Evolutionary conservation across 2,113 vertebrate genomes (phyloP), one percentile per base, ranked within the genome.

Genomic region (human): DNA sequence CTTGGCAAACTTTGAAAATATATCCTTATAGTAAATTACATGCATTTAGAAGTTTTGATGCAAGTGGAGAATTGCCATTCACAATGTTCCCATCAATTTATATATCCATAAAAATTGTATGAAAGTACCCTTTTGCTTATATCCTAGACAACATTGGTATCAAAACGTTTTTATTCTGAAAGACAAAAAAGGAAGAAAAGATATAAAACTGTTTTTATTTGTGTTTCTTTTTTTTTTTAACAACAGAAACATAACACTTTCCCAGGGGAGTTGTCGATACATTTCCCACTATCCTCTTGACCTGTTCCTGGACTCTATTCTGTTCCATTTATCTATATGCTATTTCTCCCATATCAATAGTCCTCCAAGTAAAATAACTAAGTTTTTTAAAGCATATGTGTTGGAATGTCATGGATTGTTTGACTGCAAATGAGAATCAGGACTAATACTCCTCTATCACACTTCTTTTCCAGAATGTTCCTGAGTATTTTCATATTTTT

Each of bases 21-120:
- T 55, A 92, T 68, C 27, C 11, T 81, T 52, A 89, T 30, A 2
- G 43, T 85, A 89, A 90, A 50, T 61, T 85, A 83, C 17, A 76
- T 43, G 5, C 22, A 94, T 91, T 96, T 96, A 91, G 73, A 90
- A 85, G 70, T 96, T 85, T 93, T 94, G n/a, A 76, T 81, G 52
- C 20, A 89, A 88, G 22, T 59, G 76, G 2, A 90, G 81, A 96
- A 87, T 5, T 95, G 52, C 10, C 84, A 45, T 85, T 94, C 52
- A 83, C 61, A 96, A 61, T 66, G 27, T 94, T 78, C 38, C 16
- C 16, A 89, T 57, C 11, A 86, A 82, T 86, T 85, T 92, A 96
- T 57, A 85, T 30, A 86, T 23, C 61, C n/a, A 83, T 18, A 64
- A 66, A 72, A 66, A 52, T 72, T 50, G 10, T 43, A 75, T 59